Base-by-base conservation (phyloP, 2,888 invertebrate genomes). In the Agrilus biguttatus region DNA sequence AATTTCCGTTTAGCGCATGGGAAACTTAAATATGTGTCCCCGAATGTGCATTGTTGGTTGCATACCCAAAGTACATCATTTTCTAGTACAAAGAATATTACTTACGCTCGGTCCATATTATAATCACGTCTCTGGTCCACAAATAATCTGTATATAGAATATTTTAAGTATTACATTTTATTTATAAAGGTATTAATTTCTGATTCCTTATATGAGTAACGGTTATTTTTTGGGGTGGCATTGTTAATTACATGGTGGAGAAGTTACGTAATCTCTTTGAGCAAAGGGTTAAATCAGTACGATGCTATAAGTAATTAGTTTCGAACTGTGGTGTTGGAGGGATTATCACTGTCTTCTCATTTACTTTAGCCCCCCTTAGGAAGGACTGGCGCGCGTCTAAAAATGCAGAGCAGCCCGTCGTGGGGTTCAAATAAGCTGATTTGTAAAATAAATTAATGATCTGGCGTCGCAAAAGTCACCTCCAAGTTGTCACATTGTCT, bases 371-470 rank as follows among this genome's bases (percentile, higher is more conserved):
- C 57, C 61, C 60, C 55, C 55, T 60, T 61, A 60, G 60, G 57
- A 49, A 50, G 52, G 45, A 56, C 55, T 28, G 28, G 28, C 28
- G 28, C 10, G 53, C 53, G 53, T 53, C 53, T 57, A 62, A 65
- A 63, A 63, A 62, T 61, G 55, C 55, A 55, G 60, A 59, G 54
- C 54, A 53, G 56, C 57, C 28, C 28, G 28, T 57, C 55, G 54
- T 57, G 57, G 59, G 62, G 60, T 58, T 59, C 58, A 58, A 59
- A 59, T 66, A 66, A 66, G 66, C 66, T 65, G 64, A 65, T 65
- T 66, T 65, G 62, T 62, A 63, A 64, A 64, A 65, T 63, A 65
- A 65, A 66, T 65, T 65, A 65, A 65, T 65, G 66, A 66, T 63
- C 60, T 56, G 56, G 57, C 58, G 63, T 63, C 59, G 58, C 60